Percentiles rank a stretch among this genome's conserved stretches.
Conservation (phyloP, 2,888 invertebrate genomes). For the Mythimna pallens region DNA sequence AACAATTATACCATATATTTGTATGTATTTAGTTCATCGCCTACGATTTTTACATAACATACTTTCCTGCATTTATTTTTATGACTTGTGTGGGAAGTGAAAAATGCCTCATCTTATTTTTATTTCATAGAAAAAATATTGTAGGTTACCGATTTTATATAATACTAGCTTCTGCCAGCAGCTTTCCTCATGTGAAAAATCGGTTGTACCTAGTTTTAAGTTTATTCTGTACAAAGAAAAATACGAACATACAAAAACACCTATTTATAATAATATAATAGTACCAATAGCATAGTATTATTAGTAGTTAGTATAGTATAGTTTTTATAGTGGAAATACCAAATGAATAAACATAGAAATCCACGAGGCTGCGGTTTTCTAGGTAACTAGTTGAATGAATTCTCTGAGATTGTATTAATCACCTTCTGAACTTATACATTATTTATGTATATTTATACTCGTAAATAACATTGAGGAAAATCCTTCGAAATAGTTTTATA, state of each 20-base stretch:
- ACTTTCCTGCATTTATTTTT: slow-evolving; percentile 22
- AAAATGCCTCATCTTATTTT: slow-evolving; percentile 2
- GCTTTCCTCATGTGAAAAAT: too few species aligned
- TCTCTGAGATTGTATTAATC: slow-evolving; percentile 39
- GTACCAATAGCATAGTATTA: too few species aligned
- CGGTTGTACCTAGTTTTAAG: too few species aligned
- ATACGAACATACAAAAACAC: too few species aligned
- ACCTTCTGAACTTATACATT: slow-evolving; percentile 11
- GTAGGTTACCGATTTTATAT: slow-evolving; percentile 11
- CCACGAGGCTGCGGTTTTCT: slow-evolving; percentile 38
- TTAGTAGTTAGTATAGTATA: neutral
- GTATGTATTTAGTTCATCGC: slow-evolving; percentile 35
- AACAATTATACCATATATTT: slow-evolving; percentile 34
- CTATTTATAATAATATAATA: too few species aligned
- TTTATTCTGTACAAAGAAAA: too few species aligned
- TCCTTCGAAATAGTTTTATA: slow-evolving; percentile 16
- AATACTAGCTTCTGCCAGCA: neutral
- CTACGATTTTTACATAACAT: slow-evolving; percentile 27
- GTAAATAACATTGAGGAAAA: slow-evolving; percentile 20
- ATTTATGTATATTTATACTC: slow-evolving; percentile 13
- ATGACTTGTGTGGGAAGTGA: slow-evolving; percentile 23
- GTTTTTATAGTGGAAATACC: slow-evolving; percentile 22
- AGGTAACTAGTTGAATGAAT: slow-evolving; percentile 37
- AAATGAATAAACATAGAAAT: slow-evolving; percentile 29
- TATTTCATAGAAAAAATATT: slow-evolving; percentile 2